These are phyloP conservation scores for Catocala sponsa DNA, from an alignment of 2,888 invertebrate genomes.

Conservation along the genomic window DNA sequence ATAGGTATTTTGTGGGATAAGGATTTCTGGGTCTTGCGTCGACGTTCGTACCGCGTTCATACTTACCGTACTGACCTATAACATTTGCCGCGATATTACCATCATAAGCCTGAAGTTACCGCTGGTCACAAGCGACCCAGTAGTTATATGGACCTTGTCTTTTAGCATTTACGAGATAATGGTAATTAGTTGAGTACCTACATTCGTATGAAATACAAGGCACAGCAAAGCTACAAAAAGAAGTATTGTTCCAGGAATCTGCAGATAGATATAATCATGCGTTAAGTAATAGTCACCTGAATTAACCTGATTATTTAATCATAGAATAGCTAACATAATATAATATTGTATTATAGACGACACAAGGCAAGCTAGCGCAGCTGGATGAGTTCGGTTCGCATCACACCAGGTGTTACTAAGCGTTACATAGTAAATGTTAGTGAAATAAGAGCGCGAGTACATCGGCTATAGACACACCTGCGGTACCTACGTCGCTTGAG, in stretches of 20 bases:
- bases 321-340: slow-evolving; percentile 2
- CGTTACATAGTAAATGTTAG: slow-evolving; percentile 36
- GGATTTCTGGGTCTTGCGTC: too few relatives aligned
- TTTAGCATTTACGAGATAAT: too few relatives aligned
- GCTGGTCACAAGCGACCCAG: too few relatives aligned
- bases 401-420: slow-evolving; percentile 59
- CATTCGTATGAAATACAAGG: neutral
- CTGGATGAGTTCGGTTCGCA: slow-evolving; percentile 71
- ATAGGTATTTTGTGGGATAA: too few relatives aligned
- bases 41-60: too few relatives aligned
- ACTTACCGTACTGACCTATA: too few relatives aligned
- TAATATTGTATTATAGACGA: slow-evolving; percentile 3
- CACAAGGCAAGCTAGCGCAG: slow-evolving; percentile 22
- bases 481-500: slow-evolving; percentile 64
- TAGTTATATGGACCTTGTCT: too few relatives aligned
- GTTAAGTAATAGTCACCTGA: slow-evolving; percentile 1
- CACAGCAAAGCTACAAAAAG: neutral
- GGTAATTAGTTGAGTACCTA: neutral
- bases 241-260: too few relatives aligned
- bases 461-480: slow-evolving; percentile 61
- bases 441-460: slow-evolving; percentile 15
- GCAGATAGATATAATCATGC: neutral
- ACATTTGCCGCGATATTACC: too few relatives aligned
- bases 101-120: too few relatives aligned
- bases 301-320: neutral